A percentile compares a stretch with the other conserved stretches of the same genome.
Conservation (phyloP, 2,888 invertebrate species). For the Rhagium mordax region DNA sequence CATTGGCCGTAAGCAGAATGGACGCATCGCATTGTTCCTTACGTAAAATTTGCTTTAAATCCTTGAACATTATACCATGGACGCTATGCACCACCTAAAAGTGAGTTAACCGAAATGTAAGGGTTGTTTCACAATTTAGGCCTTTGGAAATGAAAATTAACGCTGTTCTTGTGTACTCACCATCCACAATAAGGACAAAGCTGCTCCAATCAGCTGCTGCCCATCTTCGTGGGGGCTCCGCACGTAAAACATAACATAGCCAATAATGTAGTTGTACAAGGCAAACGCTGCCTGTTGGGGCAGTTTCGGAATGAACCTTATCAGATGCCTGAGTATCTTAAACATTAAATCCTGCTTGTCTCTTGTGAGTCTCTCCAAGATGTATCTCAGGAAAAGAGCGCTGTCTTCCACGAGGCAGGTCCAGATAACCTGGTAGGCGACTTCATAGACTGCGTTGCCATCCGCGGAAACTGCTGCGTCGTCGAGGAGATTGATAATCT, state of each 20-base stretch:
- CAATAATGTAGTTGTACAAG: conserved; percentile 98
- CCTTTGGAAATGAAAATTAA: too few species aligned
- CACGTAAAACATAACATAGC: conserved; percentile 99
- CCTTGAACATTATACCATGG: conserved; percentile 99
- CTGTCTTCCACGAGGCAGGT: conserved; percentile 92
- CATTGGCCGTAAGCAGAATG: conserved; percentile 97
- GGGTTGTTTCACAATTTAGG: neutral
- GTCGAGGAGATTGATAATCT: conserved; percentile 94
- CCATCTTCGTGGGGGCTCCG: conserved; percentile 96
- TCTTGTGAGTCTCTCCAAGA: conserved; percentile 94
- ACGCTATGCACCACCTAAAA: conserved; percentile 95
- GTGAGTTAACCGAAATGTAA: neutral
- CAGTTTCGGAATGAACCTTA: conserved; percentile 92
- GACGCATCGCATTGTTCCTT: conserved; percentile 99
- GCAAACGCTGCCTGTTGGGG: conserved; percentile 99
- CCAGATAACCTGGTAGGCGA: conserved; percentile 98
- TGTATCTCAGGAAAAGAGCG: conserved; percentile 94
- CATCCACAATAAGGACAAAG: conserved; percentile 97
- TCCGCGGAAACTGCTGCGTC: conserved; percentile 96
- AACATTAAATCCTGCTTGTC: conserved; percentile 96
- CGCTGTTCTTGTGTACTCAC: conserved; percentile 71
- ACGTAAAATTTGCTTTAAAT: conserved; percentile 96
- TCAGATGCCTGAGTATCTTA: conserved; percentile 90
- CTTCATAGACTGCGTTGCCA: conserved; percentile 97
- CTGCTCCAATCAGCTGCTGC: conserved; percentile 94